Base-by-base conservation (phyloP, 2,888 invertebrate genomes). In the Hipparchia sbordonii region DNA sequence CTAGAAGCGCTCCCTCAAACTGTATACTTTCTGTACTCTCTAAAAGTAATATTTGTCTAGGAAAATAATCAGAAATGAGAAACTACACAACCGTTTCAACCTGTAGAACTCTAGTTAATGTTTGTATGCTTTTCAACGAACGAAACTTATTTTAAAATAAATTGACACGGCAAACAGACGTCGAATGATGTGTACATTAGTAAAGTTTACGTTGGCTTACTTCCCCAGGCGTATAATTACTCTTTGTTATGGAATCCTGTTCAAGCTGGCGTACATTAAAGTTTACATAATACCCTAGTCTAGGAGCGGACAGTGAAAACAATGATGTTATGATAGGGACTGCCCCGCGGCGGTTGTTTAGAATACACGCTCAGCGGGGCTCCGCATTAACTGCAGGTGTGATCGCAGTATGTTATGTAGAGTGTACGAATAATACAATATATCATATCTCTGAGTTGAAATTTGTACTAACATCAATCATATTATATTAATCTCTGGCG, bases 271-370 rank as follows among this genome's bases (percentile, higher is more conserved):
- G 73, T 67, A 74, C 67, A 72, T 76, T 74, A 74, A 71, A 75
- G 77, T 77, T 77, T 77, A 77, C 77, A 77, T 75, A 77, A 77
- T 74, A 77, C 73, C 74, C 82, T 79, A 81, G 78, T 46, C 74
- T 62, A 69, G 69, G 80, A 83, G 80, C 81, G 82, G 82, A 82
- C 74, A 89, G 88, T 87, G 86, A 91, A 88, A 92, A 92, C 91
- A 92, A 88, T 86, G 82, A 84, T 91, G 89, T 93, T 93, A 84
- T 92, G 91, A 89, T 91, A 92, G 92, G 88, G 81, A 80, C 83
- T 80, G 84, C 79, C 82, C 81, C 79, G 78, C 78, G 80, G 80
- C 80, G 75, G 76, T 51, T 91, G 91, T 93, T 91, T 91, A 89
- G 87, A 89, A 89, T 90, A 91, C 88, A 89, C 86, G 86, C 83